phyloP scores from a whole-genome alignment of 2,113 vertebrate species.

The Chroicocephalus ridibundus region DNA sequence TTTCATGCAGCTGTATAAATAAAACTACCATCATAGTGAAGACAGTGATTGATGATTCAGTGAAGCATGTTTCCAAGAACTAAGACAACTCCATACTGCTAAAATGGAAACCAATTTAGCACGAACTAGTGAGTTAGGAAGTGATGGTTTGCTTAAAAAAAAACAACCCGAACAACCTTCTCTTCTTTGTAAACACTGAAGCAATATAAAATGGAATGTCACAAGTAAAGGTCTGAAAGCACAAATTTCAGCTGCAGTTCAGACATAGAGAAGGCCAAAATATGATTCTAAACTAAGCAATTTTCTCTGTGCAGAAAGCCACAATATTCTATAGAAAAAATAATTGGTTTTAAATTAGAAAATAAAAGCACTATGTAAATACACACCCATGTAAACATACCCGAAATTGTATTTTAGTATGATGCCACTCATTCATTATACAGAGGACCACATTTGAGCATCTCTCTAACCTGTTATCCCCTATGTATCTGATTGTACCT shows the following conservation, averaged over 20 bases:
- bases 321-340: background rate
- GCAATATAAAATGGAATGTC: background rate
- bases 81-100: background rate
- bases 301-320: background rate
- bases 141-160: background rate
- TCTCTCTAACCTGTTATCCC: background rate
- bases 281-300: background rate
- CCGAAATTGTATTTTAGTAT: background rate
- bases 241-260: background rate
- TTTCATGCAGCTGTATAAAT: constrained; percentile 2
- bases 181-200: background rate
- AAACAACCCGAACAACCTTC: background rate
- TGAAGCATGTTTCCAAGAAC: background rate
- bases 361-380: background rate
- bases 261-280: background rate
- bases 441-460: background rate
- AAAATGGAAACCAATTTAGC: background rate
- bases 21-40: background rate
- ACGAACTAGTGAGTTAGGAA: background rate
- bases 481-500: background rate
- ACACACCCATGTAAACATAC: background rate
- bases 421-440: background rate
- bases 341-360: background rate
- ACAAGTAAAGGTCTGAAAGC: background rate
- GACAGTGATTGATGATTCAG: background rate